Percentiles rank a stretch among this genome's conserved stretches.
Evolutionary conservation across 2,888 invertebrate genomes (phyloP).

Genomic region (Andrena bicolor): DNA sequence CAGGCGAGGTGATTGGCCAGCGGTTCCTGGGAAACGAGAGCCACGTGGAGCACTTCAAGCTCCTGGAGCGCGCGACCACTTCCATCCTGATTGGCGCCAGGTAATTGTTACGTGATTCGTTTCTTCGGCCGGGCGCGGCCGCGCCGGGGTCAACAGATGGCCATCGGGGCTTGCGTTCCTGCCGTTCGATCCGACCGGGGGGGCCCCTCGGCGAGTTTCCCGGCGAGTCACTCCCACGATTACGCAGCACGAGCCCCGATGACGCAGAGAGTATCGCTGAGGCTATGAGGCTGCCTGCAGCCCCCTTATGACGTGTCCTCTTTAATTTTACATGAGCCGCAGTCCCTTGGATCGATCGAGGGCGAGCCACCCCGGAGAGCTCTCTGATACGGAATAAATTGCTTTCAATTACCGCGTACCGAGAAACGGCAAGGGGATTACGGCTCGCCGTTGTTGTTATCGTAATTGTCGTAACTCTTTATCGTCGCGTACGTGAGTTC

Average conservation of each 20-base stretch:
- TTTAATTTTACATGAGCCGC: slow-evolving; percentile 60
- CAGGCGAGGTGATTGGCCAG: slow-evolving; percentile 91
- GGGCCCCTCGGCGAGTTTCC: slow-evolving; percentile 34
- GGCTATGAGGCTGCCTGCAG: slow-evolving; percentile 33
- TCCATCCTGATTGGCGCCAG: slow-evolving; percentile 96
- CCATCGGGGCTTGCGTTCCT: slow-evolving; percentile 56
- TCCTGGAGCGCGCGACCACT: slow-evolving; percentile 94
- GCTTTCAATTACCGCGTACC: slow-evolving; percentile 47
- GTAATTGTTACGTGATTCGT: slow-evolving; percentile 86
- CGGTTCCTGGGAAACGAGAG: slow-evolving; percentile 93
- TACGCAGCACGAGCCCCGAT: slow-evolving; percentile 60
- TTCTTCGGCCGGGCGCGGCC: slow-evolving; percentile 47
- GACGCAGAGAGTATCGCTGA: slow-evolving; percentile 49
- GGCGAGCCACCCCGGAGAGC: slow-evolving; percentile 17
- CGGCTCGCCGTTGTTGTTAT: background rate
- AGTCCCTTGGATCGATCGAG: slow-evolving; percentile 50
- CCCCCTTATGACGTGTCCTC: slow-evolving; percentile 61
- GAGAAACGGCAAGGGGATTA: background rate
- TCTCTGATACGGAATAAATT: slow-evolving; percentile 54
- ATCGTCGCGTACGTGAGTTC: slow-evolving; percentile 10
- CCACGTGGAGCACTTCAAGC: slow-evolving; percentile 94
- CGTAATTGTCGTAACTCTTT: slow-evolving; percentile 17
- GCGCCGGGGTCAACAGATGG: slow-evolving; percentile 60
- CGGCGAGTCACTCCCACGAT: slow-evolving; percentile 67
- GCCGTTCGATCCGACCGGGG: slow-evolving; percentile 35